These are phyloP conservation scores for Gymnothorax javanicus DNA, from an alignment of 2,797 vertebrate genomes.

Conservation along the genomic window DNA sequence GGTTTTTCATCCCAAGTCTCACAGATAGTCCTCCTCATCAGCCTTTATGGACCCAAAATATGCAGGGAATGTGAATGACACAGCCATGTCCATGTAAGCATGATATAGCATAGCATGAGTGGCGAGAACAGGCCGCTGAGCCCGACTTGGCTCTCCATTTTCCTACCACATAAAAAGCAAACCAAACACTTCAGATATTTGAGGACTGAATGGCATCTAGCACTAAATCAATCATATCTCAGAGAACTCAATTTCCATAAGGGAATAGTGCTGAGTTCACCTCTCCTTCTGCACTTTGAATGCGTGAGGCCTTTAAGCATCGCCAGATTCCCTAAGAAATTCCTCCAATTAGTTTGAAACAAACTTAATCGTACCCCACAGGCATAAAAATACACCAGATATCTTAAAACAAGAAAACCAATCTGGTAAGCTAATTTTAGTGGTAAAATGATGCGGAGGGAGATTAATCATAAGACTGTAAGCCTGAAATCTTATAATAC, in stretches of 20 bases:
- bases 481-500: not conserved
- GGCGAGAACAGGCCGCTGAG: no score
- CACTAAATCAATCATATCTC: no score
- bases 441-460: not conserved
- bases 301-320: not conserved
- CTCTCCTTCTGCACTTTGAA: not conserved
- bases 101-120: no score
- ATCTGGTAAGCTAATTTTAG: not conserved
- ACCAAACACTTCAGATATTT: no score
- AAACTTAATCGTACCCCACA: not conserved
- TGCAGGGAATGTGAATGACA: no score
- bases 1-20: not conserved
- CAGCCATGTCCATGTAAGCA: no score
- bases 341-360: not conserved
- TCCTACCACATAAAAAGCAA: no score
- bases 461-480: not conserved
- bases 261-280: not conserved
- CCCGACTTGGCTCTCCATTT: no score
- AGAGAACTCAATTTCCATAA: no score
- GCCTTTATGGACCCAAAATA: no score
- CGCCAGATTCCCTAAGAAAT: not conserved
- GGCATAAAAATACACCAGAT: not conserved
- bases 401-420: not conserved
- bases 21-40: not conserved
- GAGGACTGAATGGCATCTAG: no score